Conservation (phyloP, 2,888 invertebrate genomes). For the Cephus nigrinus region DNA sequence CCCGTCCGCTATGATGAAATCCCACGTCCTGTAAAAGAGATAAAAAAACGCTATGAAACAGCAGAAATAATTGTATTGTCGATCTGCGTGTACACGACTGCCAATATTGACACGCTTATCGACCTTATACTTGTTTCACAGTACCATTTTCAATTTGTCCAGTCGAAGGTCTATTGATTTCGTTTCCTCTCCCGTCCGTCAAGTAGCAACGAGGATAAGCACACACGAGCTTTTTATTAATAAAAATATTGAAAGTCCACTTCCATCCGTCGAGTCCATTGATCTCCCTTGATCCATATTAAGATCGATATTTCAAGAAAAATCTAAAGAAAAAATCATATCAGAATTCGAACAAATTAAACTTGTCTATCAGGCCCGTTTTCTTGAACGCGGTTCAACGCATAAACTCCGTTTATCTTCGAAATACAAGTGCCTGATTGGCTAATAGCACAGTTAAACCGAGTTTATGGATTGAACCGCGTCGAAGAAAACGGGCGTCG, state of each 20-base stretch:
- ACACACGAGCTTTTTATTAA: background rate
- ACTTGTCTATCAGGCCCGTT: background rate
- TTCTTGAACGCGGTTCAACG: too few species aligned
- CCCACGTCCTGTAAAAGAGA: background rate
- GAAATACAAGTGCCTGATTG: too few species aligned
- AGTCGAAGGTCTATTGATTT: background rate
- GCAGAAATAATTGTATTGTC: background rate
- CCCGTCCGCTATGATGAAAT: background rate
- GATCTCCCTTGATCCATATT: background rate
- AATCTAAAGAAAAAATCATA: background rate
- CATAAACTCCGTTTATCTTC: too few species aligned
- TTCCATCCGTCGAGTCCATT: background rate
- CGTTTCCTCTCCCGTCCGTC: background rate
- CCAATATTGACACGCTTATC: background rate
- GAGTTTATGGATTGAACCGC: too few species aligned
- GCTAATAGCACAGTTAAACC: too few species aligned
- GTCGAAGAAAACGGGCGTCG: too few species aligned
- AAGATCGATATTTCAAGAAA: background rate
- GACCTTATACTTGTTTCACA: background rate
- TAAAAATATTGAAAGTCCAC: background rate
- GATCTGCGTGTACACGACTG: background rate
- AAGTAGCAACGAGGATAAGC: background rate
- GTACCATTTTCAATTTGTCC: background rate
- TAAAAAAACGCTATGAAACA: background rate
- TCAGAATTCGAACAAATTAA: background rate